Conservation (phyloP, 2,113 vertebrate genomes). For the Xenopus borealis region DNA sequence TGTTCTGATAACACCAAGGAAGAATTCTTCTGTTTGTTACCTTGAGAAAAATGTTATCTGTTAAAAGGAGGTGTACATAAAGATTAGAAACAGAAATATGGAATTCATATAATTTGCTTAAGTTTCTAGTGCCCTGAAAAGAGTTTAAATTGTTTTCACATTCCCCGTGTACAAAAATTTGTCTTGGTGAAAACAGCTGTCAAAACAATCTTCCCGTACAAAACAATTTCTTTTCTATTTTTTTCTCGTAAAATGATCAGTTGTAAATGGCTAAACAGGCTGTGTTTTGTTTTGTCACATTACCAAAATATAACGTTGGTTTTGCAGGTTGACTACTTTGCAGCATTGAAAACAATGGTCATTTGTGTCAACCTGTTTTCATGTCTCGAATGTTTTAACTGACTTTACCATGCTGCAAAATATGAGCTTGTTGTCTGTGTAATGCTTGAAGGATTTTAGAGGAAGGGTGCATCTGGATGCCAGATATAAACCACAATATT, state of each 20-base stretch:
- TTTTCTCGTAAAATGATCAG: not conserved
- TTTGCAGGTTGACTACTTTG: not conserved
- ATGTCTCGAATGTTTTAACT: not conserved
- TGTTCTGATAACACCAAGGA: too few species aligned
- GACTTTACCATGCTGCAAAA: not conserved
- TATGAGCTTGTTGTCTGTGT: not conserved
- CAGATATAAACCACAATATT: too few species aligned
- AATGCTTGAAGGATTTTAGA: not conserved
- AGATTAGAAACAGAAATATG: too few species aligned
- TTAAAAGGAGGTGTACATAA: too few species aligned
- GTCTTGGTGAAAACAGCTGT: slow-evolving; percentile 4
- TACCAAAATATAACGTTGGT: not conserved
- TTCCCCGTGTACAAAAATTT: not conserved
- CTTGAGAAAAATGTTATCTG: too few species aligned
- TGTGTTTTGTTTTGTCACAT: not conserved
- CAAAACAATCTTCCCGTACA: not conserved
- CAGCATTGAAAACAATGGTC: not conserved
- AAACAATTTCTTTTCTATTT: not conserved
- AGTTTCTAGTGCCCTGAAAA: not conserved
- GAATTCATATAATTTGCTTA: too few species aligned
- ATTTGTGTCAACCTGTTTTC: not conserved
- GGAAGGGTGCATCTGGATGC: not conserved
- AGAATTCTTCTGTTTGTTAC: too few species aligned
- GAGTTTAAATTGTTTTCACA: not conserved
- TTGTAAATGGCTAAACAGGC: not conserved